Evolutionary conservation across 2,888 invertebrate species (phyloP).

Genomic region (Agelastica alni): DNA sequence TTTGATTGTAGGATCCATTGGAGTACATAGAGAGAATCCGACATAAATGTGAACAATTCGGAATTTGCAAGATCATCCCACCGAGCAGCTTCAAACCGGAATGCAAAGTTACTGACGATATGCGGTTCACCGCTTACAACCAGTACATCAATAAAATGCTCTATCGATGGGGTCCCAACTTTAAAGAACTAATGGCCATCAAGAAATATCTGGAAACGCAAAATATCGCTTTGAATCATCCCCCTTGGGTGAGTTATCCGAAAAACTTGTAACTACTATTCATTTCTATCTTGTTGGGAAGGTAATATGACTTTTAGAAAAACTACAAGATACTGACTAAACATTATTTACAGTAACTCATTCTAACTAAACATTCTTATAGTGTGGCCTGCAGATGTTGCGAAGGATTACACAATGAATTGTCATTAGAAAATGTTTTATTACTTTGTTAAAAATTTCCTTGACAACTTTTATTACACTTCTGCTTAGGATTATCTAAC

Average conservation of each 20-base stretch:
- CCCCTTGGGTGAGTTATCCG: slow-evolving; percentile 78
- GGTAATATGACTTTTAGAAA: no score
- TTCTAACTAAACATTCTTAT: no score
- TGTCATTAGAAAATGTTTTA: no score
- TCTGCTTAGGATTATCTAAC: no score
- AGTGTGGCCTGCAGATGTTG: no score
- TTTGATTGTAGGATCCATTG: slow-evolving; percentile 73
- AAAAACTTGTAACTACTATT: no score
- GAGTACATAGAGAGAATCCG: slow-evolving; percentile 82
- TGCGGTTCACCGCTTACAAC: slow-evolving; percentile 84
- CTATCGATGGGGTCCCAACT: slow-evolving; percentile 87
- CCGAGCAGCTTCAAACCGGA: slow-evolving; percentile 79
- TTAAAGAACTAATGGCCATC: slow-evolving; percentile 83
- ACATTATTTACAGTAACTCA: no score
- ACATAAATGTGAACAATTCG: slow-evolving; percentile 75
- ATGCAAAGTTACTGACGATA: slow-evolving; percentile 78
- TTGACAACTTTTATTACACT: no score
- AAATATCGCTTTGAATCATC: slow-evolving; percentile 72
- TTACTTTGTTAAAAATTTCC: no score
- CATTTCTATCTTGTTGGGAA: no score
- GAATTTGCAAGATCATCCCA: slow-evolving; percentile 85
- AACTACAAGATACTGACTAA: no score
- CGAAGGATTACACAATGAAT: no score
- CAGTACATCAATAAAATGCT: slow-evolving; percentile 89
- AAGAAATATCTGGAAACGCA: slow-evolving; percentile 79